Evolutionary conservation across 2,888 invertebrate species (phyloP).

Genomic region (Drosophila eohydei): DNA sequence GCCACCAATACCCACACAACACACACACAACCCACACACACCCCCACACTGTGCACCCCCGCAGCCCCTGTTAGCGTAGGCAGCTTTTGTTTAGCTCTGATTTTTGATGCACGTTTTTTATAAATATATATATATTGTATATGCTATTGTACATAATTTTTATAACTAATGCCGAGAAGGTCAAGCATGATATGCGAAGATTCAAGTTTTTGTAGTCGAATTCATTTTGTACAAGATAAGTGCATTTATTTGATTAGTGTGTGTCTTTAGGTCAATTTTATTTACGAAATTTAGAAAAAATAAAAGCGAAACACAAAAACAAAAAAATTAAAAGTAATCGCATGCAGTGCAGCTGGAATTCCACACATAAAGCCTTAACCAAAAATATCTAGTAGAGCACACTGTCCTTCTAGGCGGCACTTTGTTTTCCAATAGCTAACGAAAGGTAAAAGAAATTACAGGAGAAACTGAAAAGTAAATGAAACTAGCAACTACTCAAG

Average conservation of each 20-base stretch:
- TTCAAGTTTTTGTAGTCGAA: conserved; percentile 49
- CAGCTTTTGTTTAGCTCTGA: conserved; percentile 74
- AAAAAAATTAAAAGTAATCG: conserved; percentile 6
- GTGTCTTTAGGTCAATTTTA: conserved; percentile 64
- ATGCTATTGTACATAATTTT: conserved; percentile 57
- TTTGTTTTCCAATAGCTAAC: conserved; percentile 46
- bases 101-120: conserved; percentile 71
- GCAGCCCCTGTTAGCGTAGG: conserved; percentile 50
- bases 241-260: conserved; percentile 63
- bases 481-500: conserved; percentile 38
- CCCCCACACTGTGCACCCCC: background rate
- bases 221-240: conserved; percentile 61
- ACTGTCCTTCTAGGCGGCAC: conserved; percentile 34
- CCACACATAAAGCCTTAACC: conserved; percentile 55
- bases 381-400: conserved; percentile 36
- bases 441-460: background rate
- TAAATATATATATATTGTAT: conserved; percentile 24
- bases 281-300: conserved; percentile 49
- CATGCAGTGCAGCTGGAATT: conserved; percentile 52
- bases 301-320: background rate
- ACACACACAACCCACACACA: conserved; percentile 3
- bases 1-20: conserved; percentile 7
- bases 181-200: conserved; percentile 25
- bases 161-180: conserved; percentile 43
- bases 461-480: background rate